phyloP scores from a whole-genome alignment of 2,888 invertebrate genomes.

The Eupithecia centaureata region DNA sequence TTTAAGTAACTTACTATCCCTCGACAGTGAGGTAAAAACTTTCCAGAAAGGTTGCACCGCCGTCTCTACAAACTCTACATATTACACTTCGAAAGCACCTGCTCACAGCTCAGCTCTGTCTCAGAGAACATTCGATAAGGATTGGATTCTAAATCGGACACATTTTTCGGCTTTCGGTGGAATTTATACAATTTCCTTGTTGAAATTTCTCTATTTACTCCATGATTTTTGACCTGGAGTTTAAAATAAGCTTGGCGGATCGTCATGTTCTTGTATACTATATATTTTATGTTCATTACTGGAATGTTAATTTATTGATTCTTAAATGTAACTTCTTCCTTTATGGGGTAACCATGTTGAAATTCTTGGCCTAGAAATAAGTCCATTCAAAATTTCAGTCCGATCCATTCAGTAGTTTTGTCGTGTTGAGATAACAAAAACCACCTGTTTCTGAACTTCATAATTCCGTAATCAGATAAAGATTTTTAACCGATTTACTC shows the following conservation, averaged over 20 bases:
- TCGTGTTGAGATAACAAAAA: too few species aligned
- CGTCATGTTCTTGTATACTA: too few species aligned
- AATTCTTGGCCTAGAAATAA: too few species aligned
- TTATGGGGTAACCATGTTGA: too few species aligned
- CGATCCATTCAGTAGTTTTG: too few species aligned
- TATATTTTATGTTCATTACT: too few species aligned
- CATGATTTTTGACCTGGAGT: too few species aligned
- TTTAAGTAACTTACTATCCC: background rate
- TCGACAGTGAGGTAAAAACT: background rate
- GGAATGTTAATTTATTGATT: too few species aligned
- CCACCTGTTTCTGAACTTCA: background rate
- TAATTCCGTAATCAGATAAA: background rate
- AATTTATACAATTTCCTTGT: background rate
- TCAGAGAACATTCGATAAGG: background rate
- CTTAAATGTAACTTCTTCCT: too few species aligned
- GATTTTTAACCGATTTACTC: background rate
- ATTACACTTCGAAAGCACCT: conserved; percentile 1
- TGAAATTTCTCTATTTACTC: background rate
- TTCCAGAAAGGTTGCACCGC: background rate
- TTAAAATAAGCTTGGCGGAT: too few species aligned
- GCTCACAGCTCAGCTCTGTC: background rate
- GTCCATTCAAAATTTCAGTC: too few species aligned
- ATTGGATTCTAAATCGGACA: background rate
- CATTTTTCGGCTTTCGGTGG: background rate
- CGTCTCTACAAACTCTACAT: background rate